These are phyloP conservation scores for Augochlora pura DNA, from an alignment of 1,140 invertebrate species.

Conservation along the genomic window DNA sequence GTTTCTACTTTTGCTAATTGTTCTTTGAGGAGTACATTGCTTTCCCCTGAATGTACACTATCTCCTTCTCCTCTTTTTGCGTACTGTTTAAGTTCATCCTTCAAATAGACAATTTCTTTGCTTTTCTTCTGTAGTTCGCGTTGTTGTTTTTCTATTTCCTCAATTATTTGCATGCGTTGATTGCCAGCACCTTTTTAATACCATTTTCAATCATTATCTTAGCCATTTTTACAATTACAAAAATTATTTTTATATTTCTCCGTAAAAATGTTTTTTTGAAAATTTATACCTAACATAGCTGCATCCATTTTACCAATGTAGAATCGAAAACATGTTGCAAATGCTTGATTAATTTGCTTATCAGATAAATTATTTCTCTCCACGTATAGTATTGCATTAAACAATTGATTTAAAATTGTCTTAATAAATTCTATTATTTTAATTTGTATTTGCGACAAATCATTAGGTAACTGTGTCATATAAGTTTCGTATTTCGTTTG, in stretches of 20 bases:
- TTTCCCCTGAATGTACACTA: constrained; percentile 19
- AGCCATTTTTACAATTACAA: background rate
- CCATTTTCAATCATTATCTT: background rate
- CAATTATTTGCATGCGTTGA: constrained; percentile 38
- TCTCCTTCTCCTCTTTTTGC: constrained; percentile 45
- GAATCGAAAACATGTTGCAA: constrained; percentile 46
- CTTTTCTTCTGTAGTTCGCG: constrained; percentile 48
- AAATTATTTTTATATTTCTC: background rate
- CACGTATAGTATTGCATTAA: background rate
- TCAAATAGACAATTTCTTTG: constrained; percentile 50
- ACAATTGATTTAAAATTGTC: constrained; percentile 15
- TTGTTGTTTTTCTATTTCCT: constrained; percentile 42
- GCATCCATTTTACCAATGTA: constrained; percentile 52
- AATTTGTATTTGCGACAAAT: constrained; percentile 19
- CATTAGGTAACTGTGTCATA: constrained; percentile 10
- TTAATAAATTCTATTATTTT: constrained; percentile 34
- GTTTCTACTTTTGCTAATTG: constrained; percentile 5
- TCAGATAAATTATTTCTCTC: constrained; percentile 25
- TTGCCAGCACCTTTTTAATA: constrained; percentile 41
- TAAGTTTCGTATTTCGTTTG: constrained; percentile 1
- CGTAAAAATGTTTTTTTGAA: background rate
- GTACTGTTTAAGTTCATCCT: constrained; percentile 39
- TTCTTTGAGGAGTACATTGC: constrained; percentile 25
- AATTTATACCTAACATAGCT: constrained; percentile 53
- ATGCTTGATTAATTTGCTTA: constrained; percentile 46